A percentile compares a stretch with the other conserved stretches of the same genome.
These are phyloP conservation scores for Pipistrellus pygmaeus DNA, from an alignment of 2,797 vertebrate species.

Conservation along the genomic window DNA sequence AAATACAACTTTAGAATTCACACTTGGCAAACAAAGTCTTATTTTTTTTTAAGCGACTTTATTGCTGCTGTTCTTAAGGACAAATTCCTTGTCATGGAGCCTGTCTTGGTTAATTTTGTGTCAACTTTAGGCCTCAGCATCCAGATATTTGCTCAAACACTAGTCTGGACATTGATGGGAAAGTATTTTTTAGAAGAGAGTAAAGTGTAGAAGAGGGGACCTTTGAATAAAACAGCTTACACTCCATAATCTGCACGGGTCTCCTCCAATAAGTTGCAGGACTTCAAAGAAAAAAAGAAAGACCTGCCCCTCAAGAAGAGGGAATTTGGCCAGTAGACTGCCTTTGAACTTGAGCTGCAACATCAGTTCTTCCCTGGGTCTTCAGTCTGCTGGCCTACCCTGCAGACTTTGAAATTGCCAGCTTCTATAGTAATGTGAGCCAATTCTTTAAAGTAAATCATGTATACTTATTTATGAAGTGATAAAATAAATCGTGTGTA, in stretches of 20 bases:
- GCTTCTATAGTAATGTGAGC: not conserved
- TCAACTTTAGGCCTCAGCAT: not conserved
- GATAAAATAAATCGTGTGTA: not conserved
- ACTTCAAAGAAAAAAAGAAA: not conserved
- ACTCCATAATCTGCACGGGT: not conserved
- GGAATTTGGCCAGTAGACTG: not conserved
- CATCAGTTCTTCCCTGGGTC: not conserved
- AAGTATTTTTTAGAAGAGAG: not conserved
- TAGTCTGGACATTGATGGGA: not conserved
- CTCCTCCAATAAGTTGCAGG: not conserved
- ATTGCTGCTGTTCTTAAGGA: not conserved
- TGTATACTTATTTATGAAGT: not conserved
- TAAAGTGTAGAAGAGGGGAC: not conserved
- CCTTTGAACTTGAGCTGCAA: not conserved
- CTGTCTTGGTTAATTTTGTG: not conserved
- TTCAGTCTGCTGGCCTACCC: not conserved
- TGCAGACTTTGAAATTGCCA: not conserved
- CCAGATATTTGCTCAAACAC: not conserved
- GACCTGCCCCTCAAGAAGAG: not conserved
- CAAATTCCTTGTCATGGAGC: not conserved
- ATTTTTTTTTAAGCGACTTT: constrained; percentile 52
- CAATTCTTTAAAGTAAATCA: not conserved
- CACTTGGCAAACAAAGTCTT: not conserved
- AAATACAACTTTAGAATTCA: constrained; percentile 6
- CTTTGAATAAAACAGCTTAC: constrained; percentile 29